phyloP scores from a whole-genome alignment of 2,113 vertebrate genomes.

The Falcunculus frontatus region DNA sequence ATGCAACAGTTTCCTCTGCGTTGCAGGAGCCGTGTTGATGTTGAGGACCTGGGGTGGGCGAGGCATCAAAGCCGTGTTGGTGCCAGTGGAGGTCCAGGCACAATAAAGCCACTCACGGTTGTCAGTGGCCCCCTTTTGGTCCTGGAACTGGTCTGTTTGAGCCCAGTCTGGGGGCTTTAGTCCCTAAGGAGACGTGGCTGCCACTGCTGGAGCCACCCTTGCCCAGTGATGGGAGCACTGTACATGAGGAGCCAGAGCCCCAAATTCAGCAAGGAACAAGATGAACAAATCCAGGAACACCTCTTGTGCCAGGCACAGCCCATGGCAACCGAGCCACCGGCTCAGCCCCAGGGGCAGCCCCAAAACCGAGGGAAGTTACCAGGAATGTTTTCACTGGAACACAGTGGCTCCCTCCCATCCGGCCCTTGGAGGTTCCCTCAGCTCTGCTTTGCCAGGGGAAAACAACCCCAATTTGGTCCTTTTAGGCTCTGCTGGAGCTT shows the following conservation, averaged over 20 bases:
- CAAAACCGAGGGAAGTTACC: neutral
- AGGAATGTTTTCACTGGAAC: neutral
- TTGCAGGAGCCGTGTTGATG: neutral
- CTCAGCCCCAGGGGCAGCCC: neutral
- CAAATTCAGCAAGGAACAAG: neutral
- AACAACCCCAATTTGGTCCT: neutral
- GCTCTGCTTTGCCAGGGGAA: neutral
- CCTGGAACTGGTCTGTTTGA: neutral
- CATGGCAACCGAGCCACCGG: fast-evolving
- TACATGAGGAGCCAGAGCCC: neutral
- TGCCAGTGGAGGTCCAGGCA: neutral
- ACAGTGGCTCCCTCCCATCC: neutral
- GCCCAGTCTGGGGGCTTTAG: neutral
- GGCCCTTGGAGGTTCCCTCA: neutral
- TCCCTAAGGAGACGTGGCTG: fast-evolving
- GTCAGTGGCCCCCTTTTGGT: neutral
- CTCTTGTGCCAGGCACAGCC: neutral
- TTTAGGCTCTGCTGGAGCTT: neutral
- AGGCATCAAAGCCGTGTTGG: fast-evolving
- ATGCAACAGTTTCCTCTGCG: neutral
- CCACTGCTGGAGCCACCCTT: fast-evolving
- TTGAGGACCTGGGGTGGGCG: fast-evolving
- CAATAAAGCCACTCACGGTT: neutral
- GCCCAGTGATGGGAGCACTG: neutral
- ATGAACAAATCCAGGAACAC: neutral